Percentiles rank a stretch among this genome's conserved stretches.
These are phyloP conservation scores for Phania funesta DNA, from an alignment of 2,888 invertebrate species.

Conservation along the genomic window DNA sequence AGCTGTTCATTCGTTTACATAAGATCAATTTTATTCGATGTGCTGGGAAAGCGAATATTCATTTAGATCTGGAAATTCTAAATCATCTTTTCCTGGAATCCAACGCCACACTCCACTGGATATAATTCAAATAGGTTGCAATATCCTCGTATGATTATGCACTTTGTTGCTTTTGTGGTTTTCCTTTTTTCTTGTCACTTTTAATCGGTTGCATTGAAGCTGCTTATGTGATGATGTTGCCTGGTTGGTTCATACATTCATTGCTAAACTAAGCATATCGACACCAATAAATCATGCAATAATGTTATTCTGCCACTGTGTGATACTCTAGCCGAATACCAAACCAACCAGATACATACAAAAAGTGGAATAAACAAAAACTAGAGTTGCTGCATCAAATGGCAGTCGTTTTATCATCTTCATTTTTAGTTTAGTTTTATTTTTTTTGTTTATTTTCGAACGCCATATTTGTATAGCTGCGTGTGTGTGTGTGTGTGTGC, in stretches of 20 bases:
- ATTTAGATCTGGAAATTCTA: too few species aligned
- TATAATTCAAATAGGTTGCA: not conserved
- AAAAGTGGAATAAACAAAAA: not conserved
- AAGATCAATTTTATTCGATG: too few species aligned
- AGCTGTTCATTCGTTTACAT: too few species aligned
- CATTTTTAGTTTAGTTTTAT: slow-evolving; percentile 67
- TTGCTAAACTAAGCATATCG: slow-evolving; percentile 78
- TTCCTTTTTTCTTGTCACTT: not conserved
- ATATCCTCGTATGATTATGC: slow-evolving; percentile 4
- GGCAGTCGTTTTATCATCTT: slow-evolving; percentile 70
- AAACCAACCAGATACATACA: not conserved
- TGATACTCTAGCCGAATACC: slow-evolving; percentile 35
- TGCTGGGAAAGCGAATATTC: too few species aligned
- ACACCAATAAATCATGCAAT: slow-evolving; percentile 80
- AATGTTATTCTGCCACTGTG: slow-evolving; percentile 71
- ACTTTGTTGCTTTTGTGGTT: not conserved
- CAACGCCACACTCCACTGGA: not conserved
- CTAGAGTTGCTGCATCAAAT: slow-evolving; percentile 33
- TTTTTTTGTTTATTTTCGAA: slow-evolving; percentile 17
- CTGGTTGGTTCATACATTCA: slow-evolving; percentile 60
- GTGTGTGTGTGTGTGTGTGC: not conserved
- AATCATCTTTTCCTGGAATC: too few species aligned
- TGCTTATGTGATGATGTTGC: slow-evolving; percentile 53
- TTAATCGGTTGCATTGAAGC: slow-evolving; percentile 32
- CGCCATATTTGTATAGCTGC: not conserved